Base-by-base conservation (phyloP, 2,888 invertebrate genomes). In the Odontomyia ornata region DNA sequence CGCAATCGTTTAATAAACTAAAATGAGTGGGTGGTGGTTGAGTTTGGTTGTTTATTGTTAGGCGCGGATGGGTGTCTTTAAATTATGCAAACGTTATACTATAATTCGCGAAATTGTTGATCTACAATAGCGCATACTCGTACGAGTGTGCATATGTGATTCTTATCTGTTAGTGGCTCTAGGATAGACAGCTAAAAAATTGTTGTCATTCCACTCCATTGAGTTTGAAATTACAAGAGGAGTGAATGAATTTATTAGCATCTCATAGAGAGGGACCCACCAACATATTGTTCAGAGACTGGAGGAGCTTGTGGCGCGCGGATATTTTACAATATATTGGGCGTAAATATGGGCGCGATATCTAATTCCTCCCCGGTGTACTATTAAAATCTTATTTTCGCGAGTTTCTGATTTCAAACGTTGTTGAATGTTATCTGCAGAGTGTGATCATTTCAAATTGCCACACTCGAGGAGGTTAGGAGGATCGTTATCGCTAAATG, bases 1-100 rank as follows among this genome's bases (percentile, higher is more conserved):
- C 36, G 36, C 9, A 36, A 36, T 36, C 36, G 9, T 52, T 52
- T n/a, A 52, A 52, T 52, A 52, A 52, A 52, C 52, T 9, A 52
- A 36, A 62, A 62, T 27, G 62, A 62, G 65, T 65, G 65, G 65
- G 65, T 36, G 65, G 65, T 30, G n/a, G n/a, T 36, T 36, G 36
- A 9, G n/a, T n/a, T 36, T 36, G 3, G 36, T 36, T 65, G 65
- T 11, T 62, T 25, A 27, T 28, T 52, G 28, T 27, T n/a, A 23
- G 1, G 57, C 57, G 21, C 52, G 52, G 30, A 65, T 65, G 36
- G 65, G 30, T 43, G 65, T 43, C 65, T 30, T n/a, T 65, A 5
- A 36, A 64, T 64, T 65, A 36, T 65, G 65, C 65, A 30, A 30
- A 65, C 65, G 65, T 21, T 65, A 65, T 65, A 23, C 23, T 60